Percentiles rank a stretch among this genome's conserved stretches.
These are phyloP conservation scores for Notechis scutatus DNA, from an alignment of 2,113 vertebrate genomes.

Conservation along the genomic window DNA sequence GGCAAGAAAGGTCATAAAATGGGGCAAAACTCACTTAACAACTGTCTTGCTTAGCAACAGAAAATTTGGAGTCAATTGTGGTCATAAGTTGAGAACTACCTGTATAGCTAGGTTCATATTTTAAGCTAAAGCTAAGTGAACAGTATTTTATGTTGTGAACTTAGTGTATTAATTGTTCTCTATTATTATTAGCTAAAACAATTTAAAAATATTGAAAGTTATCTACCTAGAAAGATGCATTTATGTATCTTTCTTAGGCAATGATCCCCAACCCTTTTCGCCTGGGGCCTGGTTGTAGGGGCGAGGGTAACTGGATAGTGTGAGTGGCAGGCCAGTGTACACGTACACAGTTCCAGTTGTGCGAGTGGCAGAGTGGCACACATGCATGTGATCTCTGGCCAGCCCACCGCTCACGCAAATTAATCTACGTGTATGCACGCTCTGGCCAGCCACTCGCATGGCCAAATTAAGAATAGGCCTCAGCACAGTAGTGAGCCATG, in stretches of 20 bases:
- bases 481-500: no score
- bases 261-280: background rate
- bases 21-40: background rate
- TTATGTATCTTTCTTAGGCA: background rate
- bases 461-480: background rate
- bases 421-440: background rate
- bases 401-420: background rate
- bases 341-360: no score
- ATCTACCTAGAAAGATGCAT: background rate
- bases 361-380: accelerated
- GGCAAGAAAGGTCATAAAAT: background rate
- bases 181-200: background rate
- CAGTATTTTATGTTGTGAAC: background rate
- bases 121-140: background rate
- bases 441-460: background rate
- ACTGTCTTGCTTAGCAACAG: background rate
- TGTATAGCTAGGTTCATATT: background rate
- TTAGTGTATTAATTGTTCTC: background rate
- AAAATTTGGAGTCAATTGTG: background rate
- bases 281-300: background rate
- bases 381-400: background rate
- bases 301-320: background rate
- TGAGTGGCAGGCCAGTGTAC: background rate
- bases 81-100: background rate
- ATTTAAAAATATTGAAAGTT: background rate